Conservation (phyloP, 2,888 invertebrate genomes). For the Dicyrtoma fusca region DNA sequence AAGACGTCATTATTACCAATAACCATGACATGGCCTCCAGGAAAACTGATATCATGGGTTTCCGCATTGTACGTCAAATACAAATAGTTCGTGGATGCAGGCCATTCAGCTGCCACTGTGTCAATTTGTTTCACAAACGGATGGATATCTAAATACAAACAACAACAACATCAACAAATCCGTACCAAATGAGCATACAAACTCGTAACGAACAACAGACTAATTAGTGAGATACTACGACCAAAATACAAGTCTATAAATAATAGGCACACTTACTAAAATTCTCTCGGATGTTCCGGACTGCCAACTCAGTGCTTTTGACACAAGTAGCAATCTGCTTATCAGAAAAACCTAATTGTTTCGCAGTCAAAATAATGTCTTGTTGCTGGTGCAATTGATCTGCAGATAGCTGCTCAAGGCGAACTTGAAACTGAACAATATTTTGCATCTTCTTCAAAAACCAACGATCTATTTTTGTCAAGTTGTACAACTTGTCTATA, state of each 20-base stretch:
- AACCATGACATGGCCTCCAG: conserved; percentile 81
- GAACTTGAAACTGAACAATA: conserved; percentile 75
- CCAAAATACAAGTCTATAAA: conserved; percentile 75
- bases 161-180: no score
- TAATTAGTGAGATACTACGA: no score
- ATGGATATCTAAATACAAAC: conserved; percentile 65
- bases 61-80: conserved; percentile 94
- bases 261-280: conserved; percentile 57
- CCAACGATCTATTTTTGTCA: conserved; percentile 97
- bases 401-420: conserved; percentile 70
- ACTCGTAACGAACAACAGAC: no score
- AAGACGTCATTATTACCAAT: conserved; percentile 66
- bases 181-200: no score
- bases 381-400: conserved; percentile 66
- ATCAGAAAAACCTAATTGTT: conserved; percentile 95
- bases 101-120: conserved; percentile 99
- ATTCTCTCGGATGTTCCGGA: conserved; percentile 76
- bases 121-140: conserved; percentile 97
- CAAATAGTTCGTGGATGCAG: conserved; percentile 97
- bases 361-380: conserved; percentile 75
- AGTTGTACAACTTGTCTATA: conserved; percentile 80
- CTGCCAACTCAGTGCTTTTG: conserved; percentile 83
- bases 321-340: conserved; percentile 88
- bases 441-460: conserved; percentile 93
- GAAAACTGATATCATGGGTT: conserved; percentile 76